These are phyloP conservation scores for Sebastes iracundus DNA, from an alignment of 2,797 vertebrate genomes.

Conservation along the genomic window DNA sequence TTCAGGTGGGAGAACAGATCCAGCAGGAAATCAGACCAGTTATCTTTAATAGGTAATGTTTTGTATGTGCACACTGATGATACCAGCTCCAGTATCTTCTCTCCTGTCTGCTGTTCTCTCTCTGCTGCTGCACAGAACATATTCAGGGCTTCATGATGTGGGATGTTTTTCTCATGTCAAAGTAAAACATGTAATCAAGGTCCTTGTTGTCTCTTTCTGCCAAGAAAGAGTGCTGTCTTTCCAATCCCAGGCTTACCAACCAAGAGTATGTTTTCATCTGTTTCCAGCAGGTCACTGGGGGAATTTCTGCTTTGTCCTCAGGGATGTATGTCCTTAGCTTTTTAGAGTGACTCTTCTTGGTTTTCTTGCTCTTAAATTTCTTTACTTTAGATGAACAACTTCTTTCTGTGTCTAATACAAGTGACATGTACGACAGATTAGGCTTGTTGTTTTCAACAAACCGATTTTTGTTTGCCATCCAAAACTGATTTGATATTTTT, in stretches of 20 bases:
- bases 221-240: conserved; percentile 42
- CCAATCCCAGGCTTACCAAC: conserved; percentile 51
- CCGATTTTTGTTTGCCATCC: background rate
- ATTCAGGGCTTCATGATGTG: background rate
- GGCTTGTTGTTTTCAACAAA: conserved; percentile 5
- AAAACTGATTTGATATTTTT: background rate
- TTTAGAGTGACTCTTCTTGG: background rate
- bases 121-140: too few species aligned
- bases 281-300: conserved; percentile 23
- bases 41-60: too few species aligned
- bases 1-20: too few species aligned
- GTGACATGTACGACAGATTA: conserved; percentile 14
- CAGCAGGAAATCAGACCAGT: too few species aligned
- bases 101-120: too few species aligned
- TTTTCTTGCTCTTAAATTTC: conserved; percentile 4
- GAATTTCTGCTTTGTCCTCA: background rate
- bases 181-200: conserved; percentile 53
- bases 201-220: background rate
- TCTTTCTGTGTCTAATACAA: conserved; percentile 27
- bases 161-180: conserved; percentile 38
- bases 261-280: background rate
- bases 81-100: too few species aligned
- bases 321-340: conserved; percentile 19
- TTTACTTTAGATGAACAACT: conserved; percentile 13
- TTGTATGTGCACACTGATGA: too few species aligned